These are phyloP conservation scores for Perognathus longimembris DNA, from an alignment of 2,113 vertebrate species.

Conservation along the genomic window DNA sequence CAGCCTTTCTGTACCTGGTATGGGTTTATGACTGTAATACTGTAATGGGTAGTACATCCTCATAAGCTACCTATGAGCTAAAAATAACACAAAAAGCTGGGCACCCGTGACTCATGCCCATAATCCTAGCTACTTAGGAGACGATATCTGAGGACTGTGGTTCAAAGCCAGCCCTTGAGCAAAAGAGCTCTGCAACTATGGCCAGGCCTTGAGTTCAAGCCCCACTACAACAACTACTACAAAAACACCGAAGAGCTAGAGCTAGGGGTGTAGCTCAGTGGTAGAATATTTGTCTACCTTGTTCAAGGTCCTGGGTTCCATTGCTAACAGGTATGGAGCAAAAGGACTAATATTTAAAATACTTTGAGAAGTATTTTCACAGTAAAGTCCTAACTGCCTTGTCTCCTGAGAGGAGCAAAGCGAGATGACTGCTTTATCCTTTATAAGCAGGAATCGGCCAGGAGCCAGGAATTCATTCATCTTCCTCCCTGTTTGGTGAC, in stretches of 20 bases:
- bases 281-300: not conserved
- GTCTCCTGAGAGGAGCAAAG: slow-evolving; percentile 27
- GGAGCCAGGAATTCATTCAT: not conserved
- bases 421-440: slow-evolving; percentile 12
- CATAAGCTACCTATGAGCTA: slow-evolving; percentile 42
- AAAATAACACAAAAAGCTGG: not conserved
- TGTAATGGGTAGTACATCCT: not conserved
- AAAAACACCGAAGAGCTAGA: not conserved
- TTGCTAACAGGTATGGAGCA: too few relatives aligned
- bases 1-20: not conserved
- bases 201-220: too few relatives aligned
- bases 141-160: too few relatives aligned
- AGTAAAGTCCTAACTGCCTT: not conserved
- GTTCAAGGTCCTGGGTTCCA: not conserved
- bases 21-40: slow-evolving; percentile 23
- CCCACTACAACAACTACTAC: too few relatives aligned
- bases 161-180: too few relatives aligned
- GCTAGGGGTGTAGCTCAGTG: not conserved
- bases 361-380: slow-evolving; percentile 7
- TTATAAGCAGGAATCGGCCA: not conserved
- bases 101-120: too few relatives aligned
- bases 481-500: not conserved
- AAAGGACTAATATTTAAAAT: too few relatives aligned
- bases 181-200: too few relatives aligned
- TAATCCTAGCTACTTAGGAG: too few relatives aligned